Percentiles rank a stretch among this genome's conserved stretches.
phyloP scores from a whole-genome alignment of 2,113 vertebrate species.

The Phylloscopus whistleri region DNA sequence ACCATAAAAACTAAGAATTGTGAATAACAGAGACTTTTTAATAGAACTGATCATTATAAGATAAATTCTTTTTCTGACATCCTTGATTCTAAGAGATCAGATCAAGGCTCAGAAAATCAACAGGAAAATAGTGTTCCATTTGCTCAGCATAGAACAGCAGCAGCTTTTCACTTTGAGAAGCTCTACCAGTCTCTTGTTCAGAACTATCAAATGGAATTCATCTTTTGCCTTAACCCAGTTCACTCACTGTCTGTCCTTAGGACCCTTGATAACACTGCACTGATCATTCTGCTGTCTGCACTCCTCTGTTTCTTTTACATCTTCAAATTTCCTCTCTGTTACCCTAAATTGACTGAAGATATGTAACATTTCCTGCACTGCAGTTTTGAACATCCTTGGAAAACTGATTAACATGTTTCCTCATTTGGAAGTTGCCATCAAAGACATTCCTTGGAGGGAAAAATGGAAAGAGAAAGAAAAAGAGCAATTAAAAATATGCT shows the following conservation, averaged over 20 bases:
- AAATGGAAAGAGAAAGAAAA: not conserved
- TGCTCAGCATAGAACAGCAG: not conserved
- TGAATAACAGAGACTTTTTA: not conserved
- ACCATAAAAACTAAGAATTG: not conserved
- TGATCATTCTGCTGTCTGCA: not conserved
- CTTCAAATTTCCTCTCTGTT: not conserved
- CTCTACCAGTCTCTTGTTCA: not conserved
- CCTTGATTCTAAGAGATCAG: not conserved
- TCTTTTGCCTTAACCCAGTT: not conserved
- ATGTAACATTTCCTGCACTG: not conserved
- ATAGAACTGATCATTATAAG: not conserved
- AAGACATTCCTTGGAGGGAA: not conserved
- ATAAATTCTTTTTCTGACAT: not conserved
- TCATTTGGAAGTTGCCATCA: not conserved
- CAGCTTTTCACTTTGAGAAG: not conserved
- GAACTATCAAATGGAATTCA: not conserved
- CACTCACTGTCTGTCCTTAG: not conserved
- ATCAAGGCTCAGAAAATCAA: not conserved
- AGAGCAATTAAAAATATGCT: not conserved
- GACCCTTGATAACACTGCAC: not conserved
- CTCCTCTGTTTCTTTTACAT: not conserved
- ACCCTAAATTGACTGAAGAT: not conserved
- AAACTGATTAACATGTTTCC: not conserved
- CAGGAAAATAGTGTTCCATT: not conserved
- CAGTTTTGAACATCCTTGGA: not conserved